Base-by-base conservation (phyloP, 2,888 invertebrate genomes). In the Drosophila recens region DNA sequence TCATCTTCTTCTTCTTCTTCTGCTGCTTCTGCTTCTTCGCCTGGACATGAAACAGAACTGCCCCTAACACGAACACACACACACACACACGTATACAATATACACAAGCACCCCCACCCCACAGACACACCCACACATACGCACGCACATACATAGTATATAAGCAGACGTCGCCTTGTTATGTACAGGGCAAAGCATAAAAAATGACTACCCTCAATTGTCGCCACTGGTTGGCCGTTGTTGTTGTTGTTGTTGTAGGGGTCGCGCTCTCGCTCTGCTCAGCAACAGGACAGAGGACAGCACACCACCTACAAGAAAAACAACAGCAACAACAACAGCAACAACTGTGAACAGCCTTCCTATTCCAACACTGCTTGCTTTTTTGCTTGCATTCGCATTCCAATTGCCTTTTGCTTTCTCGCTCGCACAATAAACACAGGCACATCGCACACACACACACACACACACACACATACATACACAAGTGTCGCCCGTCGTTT, bases 161-260 rank as follows among this genome's bases (percentile, higher is more conserved):
- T n/a, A 45, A 58, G 17, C 33, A 52, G 38, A 40, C 58, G 38
- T 66, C 11, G 15, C 33, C 45, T 53, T 53, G 36, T 65, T 56
- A 71, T 68, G 36, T 76, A 69, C 66, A 66, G 58, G 58, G 46
- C 59, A 62, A 27, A 45, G 65, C 81, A 81, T 80, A 72, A 81
- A 83, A 82, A 78, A 80, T 75, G 71, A 71, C 81, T 78, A 75
- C 81, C 81, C 81, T 83, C 69, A 77, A 80, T 61, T 82, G 81
- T 82, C 81, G 80, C 80, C 80, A 78, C 72, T 79, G 72, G 79
- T 75, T 70, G 76, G 62, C 58, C 57, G 70, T 58, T 48, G 75
- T 54, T 34, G 56, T 11, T 56, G 20, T 2, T 13, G 27, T 38
- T 53, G 43, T 42, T n/a, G 65, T 72, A 64, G 77, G 61, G 61